Evolutionary conservation across 2,888 invertebrate genomes (phyloP).

Genomic region (Metellina segmentata): DNA sequence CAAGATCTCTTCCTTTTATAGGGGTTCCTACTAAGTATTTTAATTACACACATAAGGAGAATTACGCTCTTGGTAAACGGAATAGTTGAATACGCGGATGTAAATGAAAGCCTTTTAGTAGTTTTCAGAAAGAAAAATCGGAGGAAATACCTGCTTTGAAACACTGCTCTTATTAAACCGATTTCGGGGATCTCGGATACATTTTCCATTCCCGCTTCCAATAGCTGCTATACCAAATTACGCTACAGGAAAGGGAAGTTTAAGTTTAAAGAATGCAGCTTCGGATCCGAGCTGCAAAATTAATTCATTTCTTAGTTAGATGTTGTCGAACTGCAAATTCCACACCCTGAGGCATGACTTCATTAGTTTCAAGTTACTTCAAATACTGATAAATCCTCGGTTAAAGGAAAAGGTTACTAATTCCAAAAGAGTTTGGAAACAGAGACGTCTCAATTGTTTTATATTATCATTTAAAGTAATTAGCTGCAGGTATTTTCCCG

Average conservation of each 20-base stretch:
- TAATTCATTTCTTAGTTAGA: slow-evolving; percentile 17
- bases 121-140: background rate
- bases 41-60: too few relatives aligned
- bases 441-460: slow-evolving; percentile 5
- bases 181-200: background rate
- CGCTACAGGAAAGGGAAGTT: background rate
- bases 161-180: background rate
- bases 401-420: slow-evolving; percentile 23
- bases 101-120: background rate
- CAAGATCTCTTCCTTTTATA: too few relatives aligned
- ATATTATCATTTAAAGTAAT: background rate
- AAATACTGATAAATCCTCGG: slow-evolving; percentile 2
- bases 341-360: background rate
- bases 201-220: background rate
- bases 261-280: background rate
- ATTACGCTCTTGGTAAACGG: too few relatives aligned
- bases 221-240: background rate
- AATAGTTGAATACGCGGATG: background rate
- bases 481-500: background rate
- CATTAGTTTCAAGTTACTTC: slow-evolving; percentile 19
- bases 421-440: background rate
- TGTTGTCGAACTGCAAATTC: background rate
- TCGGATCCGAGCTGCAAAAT: background rate
- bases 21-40: too few relatives aligned
- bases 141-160: background rate